Base-by-base conservation (phyloP, 1,140 invertebrate species). In the Trichonephila clavata region DNA sequence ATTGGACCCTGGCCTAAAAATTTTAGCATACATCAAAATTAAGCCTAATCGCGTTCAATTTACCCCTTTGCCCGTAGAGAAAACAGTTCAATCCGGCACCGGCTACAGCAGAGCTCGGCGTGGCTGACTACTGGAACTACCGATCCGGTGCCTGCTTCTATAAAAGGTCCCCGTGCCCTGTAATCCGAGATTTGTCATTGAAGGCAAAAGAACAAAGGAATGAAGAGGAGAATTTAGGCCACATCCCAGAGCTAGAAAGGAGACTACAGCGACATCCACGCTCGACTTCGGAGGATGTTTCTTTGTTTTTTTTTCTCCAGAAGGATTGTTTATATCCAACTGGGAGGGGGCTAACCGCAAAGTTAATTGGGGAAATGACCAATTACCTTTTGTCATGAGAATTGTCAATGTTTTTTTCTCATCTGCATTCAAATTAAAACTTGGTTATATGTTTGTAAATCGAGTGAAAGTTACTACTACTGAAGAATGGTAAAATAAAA, bases 181-280 rank as follows among this genome's bases (percentile, higher is more conserved):
- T 61, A 86, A 86, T 32, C 60, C 84, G 84, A 86, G 84, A 24
- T 86, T 63, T 86, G 84, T 86, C 84, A 86, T 86, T 86, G 84
- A 86, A 57, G 60, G 59, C 27, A 83, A 83, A 86, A 86, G 59
- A 86, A 86, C 84, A 86, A 86, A 63, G 84, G 84, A 63, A 86
- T 86, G 84, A 57, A 61, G 57, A 7, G 59, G 84, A 83, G 84
- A 86, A 86, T 86, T 86, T 86, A 86, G 84, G 84, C 59, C 84
- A 86, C 84, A 63, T 61, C 59, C 84, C 84, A 86, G 57, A n/a
- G 39, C 71, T 27, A 20, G 71, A 81, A 80, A 86, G n/a, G 84
- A 32, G 84, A 63, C 84, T 86, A 21, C 80, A 83, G 80, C 80
- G 80, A 83, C 80, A 83, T 83, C 20, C 80, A 8, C n/a, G 80